These are phyloP conservation scores for Cygnus buccinator DNA, from an alignment of 2,113 vertebrate genomes.

Conservation along the genomic window DNA sequence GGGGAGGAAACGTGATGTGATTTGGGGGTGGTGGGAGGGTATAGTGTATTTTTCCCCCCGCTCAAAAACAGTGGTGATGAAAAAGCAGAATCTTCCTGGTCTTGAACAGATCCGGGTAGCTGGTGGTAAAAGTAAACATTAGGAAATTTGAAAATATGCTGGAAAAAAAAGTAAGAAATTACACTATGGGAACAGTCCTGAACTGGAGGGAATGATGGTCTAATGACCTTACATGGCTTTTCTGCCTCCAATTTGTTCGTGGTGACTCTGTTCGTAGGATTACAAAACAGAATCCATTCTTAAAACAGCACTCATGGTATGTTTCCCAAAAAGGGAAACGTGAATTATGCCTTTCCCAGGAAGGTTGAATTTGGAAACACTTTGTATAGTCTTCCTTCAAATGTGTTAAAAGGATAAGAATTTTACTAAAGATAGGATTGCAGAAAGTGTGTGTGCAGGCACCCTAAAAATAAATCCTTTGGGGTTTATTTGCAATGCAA, in stretches of 20 bases:
- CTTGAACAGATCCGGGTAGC: background rate
- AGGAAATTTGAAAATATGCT: background rate
- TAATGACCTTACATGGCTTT: slow-evolving; percentile 35
- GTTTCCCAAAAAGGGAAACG: slow-evolving; percentile 33
- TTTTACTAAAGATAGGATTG: slow-evolving; percentile 39
- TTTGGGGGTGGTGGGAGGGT: background rate
- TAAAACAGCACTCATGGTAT: slow-evolving; percentile 1
- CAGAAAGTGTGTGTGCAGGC: background rate
- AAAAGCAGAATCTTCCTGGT: background rate
- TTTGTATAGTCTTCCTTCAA: background rate
- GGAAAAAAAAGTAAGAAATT: background rate
- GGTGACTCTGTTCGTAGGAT: background rate
- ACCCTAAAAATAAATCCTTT: background rate
- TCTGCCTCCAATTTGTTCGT: background rate
- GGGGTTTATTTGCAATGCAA: background rate
- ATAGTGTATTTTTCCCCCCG: background rate
- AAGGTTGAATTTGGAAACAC: slow-evolving; percentile 27
- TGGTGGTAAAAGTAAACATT: background rate
- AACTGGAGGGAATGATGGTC: background rate
- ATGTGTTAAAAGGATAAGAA: slow-evolving; percentile 17
- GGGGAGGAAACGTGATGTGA: background rate
- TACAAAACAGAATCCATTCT: slow-evolving; percentile 27
- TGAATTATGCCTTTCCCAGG: slow-evolving; percentile 27
- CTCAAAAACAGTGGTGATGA: background rate
- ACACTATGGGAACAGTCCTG: background rate